Evolutionary conservation across 2,113 vertebrate genomes (phyloP).

Genomic region (Empidonax alnorum): DNA sequence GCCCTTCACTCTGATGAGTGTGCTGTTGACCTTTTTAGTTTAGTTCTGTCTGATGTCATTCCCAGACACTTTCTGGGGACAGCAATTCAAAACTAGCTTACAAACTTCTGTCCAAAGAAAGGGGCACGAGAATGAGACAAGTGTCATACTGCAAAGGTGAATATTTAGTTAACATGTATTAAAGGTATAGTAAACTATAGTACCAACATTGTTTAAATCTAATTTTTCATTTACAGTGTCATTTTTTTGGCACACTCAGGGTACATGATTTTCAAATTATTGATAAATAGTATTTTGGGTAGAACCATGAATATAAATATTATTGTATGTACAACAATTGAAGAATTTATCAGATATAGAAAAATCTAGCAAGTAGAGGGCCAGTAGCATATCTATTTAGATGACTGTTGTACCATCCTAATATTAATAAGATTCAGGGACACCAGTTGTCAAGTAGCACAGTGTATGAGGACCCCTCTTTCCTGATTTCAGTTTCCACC

Average conservation of each 20-base stretch:
- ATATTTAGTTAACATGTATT: not conserved
- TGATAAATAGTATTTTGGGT: not conserved
- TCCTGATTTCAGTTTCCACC: not conserved
- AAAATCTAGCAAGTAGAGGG: not conserved
- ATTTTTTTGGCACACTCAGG: not conserved
- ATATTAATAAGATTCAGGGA: not conserved
- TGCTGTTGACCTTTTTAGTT: not conserved
- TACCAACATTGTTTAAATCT: not conserved
- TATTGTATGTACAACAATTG: not conserved
- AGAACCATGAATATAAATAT: not conserved
- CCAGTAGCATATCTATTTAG: not conserved
- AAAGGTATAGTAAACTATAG: not conserved
- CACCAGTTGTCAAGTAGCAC: not conserved
- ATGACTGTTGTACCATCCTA: not conserved
- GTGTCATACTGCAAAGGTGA: not conserved
- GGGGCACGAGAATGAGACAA: not conserved
- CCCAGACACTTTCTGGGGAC: not conserved
- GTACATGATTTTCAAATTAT: not conserved
- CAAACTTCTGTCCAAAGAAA: not conserved
- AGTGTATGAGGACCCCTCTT: not conserved
- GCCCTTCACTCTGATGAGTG: not conserved
- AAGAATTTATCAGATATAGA: not conserved
- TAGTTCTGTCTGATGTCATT: not conserved
- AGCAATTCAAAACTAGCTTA: not conserved
- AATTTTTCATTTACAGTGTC: not conserved